These are phyloP conservation scores for Xyrauchen texanus DNA, from an alignment of 2,113 vertebrate genomes.

Conservation along the genomic window DNA sequence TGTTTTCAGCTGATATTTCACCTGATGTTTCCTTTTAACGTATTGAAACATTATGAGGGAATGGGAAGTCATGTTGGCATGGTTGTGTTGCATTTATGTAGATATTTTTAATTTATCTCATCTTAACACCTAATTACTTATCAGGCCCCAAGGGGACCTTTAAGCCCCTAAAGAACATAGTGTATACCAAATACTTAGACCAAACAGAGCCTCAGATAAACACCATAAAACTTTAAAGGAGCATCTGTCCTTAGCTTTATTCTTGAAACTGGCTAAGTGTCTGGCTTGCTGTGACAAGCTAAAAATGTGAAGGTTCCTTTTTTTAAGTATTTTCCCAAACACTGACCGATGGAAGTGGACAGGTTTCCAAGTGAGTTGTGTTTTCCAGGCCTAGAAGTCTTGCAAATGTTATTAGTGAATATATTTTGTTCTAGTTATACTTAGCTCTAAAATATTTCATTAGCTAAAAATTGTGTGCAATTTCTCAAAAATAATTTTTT, in stretches of 20 bases:
- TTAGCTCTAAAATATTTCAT: no score
- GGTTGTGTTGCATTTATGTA: conserved; percentile 13
- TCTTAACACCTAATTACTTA: conserved; percentile 31
- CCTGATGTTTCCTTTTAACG: conserved; percentile 6
- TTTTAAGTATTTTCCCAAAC: neutral
- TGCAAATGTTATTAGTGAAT: no score
- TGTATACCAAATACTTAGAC: neutral
- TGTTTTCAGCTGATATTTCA: neutral
- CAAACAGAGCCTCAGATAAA: conserved; percentile 1
- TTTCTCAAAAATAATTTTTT: no score
- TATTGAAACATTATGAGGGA: neutral
- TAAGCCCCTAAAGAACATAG: neutral
- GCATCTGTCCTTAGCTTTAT: neutral
- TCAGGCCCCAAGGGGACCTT: neutral
- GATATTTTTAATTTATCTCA: conserved; percentile 16
- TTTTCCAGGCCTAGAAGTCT: no score
- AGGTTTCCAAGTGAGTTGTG: no score
- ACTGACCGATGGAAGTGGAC: no score
- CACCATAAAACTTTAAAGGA: conserved; percentile 17
- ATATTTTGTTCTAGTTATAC: no score
- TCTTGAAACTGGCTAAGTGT: neutral
- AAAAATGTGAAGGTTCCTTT: neutral
- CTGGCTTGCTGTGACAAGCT: neutral
- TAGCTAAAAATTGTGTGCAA: no score
- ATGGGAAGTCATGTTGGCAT: conserved; percentile 11